Percentiles rank a stretch among this genome's conserved stretches.
These are phyloP conservation scores for Urechis unicinctus DNA, from an alignment of 2,888 invertebrate species.

Conservation along the genomic window DNA sequence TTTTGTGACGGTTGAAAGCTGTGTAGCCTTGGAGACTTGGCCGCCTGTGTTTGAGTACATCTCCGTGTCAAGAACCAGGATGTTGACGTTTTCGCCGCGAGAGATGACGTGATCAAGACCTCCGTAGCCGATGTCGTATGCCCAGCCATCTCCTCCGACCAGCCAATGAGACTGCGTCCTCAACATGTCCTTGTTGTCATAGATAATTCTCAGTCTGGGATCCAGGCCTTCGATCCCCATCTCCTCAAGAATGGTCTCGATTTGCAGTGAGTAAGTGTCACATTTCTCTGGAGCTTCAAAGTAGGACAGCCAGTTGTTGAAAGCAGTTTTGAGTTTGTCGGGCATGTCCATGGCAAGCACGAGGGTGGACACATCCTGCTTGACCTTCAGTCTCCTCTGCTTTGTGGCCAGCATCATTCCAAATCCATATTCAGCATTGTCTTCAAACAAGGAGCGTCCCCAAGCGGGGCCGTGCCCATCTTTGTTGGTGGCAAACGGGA, in stretches of 20 bases:
- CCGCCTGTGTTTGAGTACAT: constrained; percentile 29
- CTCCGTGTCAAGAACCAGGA: constrained; percentile 26
- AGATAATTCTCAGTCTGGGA: constrained; percentile 11
- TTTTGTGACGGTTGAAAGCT: constrained; percentile 21
- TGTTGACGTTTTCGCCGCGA: constrained; percentile 22
- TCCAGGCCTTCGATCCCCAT: constrained; percentile 13
- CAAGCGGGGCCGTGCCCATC: constrained; percentile 22
- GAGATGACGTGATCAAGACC: constrained; percentile 26
- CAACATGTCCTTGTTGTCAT: constrained; percentile 17
- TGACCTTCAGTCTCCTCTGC: constrained; percentile 17
- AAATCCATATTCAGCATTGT: constrained; percentile 25
- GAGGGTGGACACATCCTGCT: constrained; percentile 8
- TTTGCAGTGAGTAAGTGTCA: constrained; percentile 8
- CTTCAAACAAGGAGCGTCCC: constrained; percentile 24
- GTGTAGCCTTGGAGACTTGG: constrained; percentile 26
- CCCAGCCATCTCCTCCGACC: constrained; percentile 27
- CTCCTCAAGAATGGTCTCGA: constrained; percentile 9
- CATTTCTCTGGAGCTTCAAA: constrained; percentile 15
- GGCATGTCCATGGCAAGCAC: constrained; percentile 12
- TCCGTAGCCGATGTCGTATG: constrained; percentile 27
- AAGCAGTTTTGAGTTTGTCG: constrained; percentile 10
- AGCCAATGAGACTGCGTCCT: constrained; percentile 23
- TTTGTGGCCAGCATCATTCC: constrained; percentile 24
- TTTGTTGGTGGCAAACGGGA: constrained; percentile 21
- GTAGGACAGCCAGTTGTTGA: constrained; percentile 17